phyloP scores from a whole-genome alignment of 1,140 invertebrate species.

The Dendrolimus punctatus region DNA sequence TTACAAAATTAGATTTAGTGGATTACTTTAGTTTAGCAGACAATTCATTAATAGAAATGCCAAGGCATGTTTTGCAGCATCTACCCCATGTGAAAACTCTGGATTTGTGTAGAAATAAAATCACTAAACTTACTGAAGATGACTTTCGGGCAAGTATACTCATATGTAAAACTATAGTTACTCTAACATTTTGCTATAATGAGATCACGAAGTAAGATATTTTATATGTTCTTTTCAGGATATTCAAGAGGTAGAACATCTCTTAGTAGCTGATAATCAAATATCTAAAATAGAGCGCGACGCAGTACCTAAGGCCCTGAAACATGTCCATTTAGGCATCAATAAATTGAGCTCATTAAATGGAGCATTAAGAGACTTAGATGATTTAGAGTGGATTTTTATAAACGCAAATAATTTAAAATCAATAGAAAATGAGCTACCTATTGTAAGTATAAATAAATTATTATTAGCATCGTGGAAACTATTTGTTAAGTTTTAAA shows the following conservation, averaged over 20 bases:
- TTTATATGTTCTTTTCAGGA: constrained; percentile 64
- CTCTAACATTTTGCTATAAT: too few relatives aligned
- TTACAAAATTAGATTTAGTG: constrained; percentile 78
- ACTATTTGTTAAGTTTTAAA: background rate
- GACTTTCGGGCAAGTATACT: constrained; percentile 46
- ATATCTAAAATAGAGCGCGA: constrained; percentile 78
- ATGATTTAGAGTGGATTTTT: constrained; percentile 82
- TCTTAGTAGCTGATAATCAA: constrained; percentile 81
- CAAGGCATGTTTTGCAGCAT: constrained; percentile 78
- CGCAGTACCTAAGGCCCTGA: constrained; percentile 76
- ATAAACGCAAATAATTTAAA: constrained; percentile 83
- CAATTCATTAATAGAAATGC: constrained; percentile 80
- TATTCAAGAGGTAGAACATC: constrained; percentile 77
- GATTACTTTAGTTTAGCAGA: constrained; percentile 82
- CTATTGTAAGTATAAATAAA: constrained; percentile 58
- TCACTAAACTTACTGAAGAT: constrained; percentile 67
- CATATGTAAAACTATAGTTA: background rate
- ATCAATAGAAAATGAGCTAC: constrained; percentile 82
- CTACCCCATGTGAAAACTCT: constrained; percentile 80
- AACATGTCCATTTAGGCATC: constrained; percentile 79
- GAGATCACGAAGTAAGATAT: too few relatives aligned
- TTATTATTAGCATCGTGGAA: background rate
- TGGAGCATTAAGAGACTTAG: constrained; percentile 79
- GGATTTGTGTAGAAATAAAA: constrained; percentile 81
- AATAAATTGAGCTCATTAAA: constrained; percentile 83